Conservation (phyloP, 2,888 invertebrate species). For the Cephus runcator region DNA sequence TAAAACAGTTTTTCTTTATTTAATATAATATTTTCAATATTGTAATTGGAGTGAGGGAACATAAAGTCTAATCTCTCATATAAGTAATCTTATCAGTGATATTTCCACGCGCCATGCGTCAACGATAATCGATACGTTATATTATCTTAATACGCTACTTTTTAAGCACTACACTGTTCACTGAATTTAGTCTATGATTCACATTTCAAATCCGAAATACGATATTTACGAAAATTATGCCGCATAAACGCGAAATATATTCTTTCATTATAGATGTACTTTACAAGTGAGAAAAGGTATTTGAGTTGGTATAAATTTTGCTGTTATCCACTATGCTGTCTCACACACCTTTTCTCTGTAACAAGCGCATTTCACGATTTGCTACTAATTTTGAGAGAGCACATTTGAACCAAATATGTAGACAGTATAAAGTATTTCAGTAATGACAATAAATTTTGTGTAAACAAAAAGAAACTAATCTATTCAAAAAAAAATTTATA, state of each 20-base stretch:
- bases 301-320: too few relatives aligned
- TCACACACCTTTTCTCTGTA: too few relatives aligned
- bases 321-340: too few relatives aligned
- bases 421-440: too few relatives aligned
- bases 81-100: background rate
- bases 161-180: background rate
- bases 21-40: background rate
- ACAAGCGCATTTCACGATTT: too few relatives aligned
- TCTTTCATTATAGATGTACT: background rate
- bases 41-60: background rate
- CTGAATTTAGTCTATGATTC: background rate
- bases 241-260: background rate
- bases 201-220: background rate
- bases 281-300: too few relatives aligned
- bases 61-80: background rate
- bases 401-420: too few relatives aligned
- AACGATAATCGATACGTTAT: background rate
- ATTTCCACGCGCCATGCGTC: background rate
- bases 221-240: background rate
- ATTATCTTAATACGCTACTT: background rate
- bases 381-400: too few relatives aligned
- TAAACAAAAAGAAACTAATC: too few relatives aligned
- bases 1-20: conserved; percentile 12
- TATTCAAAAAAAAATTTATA: conserved; percentile 1
- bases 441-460: too few relatives aligned